Percentiles rank a stretch among this genome's conserved stretches.
phyloP scores from a whole-genome alignment of 1,140 invertebrate species.

The Proctacanthus coquilletti region DNA sequence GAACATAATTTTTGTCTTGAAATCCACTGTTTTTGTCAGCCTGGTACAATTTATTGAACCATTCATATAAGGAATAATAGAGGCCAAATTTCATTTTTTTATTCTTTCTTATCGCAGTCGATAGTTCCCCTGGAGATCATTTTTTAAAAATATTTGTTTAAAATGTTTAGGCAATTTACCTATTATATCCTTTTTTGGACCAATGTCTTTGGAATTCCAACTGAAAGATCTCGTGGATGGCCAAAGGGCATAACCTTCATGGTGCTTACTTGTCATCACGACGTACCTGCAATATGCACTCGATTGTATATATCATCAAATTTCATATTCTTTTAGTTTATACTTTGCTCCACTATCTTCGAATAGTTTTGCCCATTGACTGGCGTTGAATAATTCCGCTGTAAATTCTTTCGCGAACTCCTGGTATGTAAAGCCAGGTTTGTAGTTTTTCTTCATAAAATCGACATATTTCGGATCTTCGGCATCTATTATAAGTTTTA shows the following conservation, averaged over 20 bases:
- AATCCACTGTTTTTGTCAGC: constrained; percentile 55
- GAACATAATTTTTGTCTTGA: constrained; percentile 46
- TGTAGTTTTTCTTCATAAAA: constrained; percentile 63
- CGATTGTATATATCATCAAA: no score
- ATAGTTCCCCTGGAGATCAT: constrained; percentile 41
- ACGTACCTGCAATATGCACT: no score
- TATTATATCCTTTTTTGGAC: constrained; percentile 67
- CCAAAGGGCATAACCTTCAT: constrained; percentile 83
- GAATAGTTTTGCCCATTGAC: constrained; percentile 61
- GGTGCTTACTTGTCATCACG: constrained; percentile 85
- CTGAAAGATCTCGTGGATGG: constrained; percentile 73
- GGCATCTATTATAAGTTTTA: no score
- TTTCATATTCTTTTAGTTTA: no score
- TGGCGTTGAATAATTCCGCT: constrained; percentile 66
- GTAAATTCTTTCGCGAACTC: constrained; percentile 71
- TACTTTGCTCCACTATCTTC: constrained; percentile 61
- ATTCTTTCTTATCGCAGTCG: constrained; percentile 47
- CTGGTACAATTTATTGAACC: constrained; percentile 77
- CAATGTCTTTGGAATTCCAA: constrained; percentile 81
- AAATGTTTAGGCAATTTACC: no score
- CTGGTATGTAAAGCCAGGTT: constrained; percentile 69
- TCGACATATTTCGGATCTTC: constrained; percentile 27
- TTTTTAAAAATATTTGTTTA: no score
- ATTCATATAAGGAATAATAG: constrained; percentile 83
- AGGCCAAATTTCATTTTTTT: constrained; percentile 61